phyloP scores from a whole-genome alignment of 1,140 invertebrate species.

The Rhyzopertha dominica region DNA sequence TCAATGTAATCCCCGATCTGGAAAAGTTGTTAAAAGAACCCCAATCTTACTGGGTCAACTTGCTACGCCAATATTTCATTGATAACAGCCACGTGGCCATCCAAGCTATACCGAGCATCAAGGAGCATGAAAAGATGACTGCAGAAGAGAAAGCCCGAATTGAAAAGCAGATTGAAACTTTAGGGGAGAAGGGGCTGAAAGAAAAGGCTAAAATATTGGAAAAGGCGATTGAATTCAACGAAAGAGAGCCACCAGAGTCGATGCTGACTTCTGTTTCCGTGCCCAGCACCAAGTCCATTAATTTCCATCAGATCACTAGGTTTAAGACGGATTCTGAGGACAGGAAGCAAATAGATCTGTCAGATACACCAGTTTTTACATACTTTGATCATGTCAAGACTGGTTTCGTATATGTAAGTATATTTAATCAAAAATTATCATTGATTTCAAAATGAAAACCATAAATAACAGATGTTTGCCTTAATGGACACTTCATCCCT shows the following conservation, averaged over 20 bases:
- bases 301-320: conserved; percentile 61
- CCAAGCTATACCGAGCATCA: conserved; percentile 54
- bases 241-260: conserved; percentile 63
- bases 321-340: conserved; percentile 50
- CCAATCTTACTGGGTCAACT: conserved; percentile 63
- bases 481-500: conserved; percentile 69
- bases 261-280: conserved; percentile 65
- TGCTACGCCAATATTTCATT: conserved; percentile 68
- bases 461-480: conserved; percentile 54
- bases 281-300: conserved; percentile 61
- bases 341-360: conserved; percentile 59
- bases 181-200: conserved; percentile 66
- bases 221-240: conserved; percentile 70
- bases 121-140: conserved; percentile 52
- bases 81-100: conserved; percentile 52
- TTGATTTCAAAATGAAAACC: no score
- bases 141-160: conserved; percentile 64
- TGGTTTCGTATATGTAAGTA: conserved; percentile 81
- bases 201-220: conserved; percentile 57
- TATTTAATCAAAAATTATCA: no score
- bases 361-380: conserved; percentile 65
- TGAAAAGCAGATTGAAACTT: conserved; percentile 54
- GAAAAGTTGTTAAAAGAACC: conserved; percentile 59
- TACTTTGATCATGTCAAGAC: conserved; percentile 75
- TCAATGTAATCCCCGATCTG: conserved; percentile 65